Conservation (phyloP, 2,113 vertebrate species). For the Pseudorectes ferrugineus region DNA sequence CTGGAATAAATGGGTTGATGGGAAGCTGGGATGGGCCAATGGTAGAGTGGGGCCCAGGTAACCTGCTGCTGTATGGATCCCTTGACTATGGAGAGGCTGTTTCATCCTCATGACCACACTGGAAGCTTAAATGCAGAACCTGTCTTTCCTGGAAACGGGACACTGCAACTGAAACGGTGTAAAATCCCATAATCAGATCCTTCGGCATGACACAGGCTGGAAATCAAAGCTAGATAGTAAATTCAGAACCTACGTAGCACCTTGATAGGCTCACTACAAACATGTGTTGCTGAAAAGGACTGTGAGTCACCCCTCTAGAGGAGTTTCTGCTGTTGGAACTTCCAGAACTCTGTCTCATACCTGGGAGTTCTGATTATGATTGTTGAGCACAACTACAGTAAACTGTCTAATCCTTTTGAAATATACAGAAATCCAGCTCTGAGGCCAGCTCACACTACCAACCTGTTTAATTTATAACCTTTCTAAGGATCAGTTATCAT, state of each 20-base stretch:
- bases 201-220: background rate
- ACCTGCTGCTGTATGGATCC: background rate
- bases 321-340: background rate
- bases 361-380: background rate
- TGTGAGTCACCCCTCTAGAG: background rate
- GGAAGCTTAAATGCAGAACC: background rate
- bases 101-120: background rate
- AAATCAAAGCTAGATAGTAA: background rate
- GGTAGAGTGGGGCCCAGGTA: background rate
- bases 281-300: background rate
- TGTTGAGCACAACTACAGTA: background rate
- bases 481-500: background rate
- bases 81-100: background rate
- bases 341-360: background rate
- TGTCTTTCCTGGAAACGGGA: background rate
- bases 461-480: conserved; percentile 75
- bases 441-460: background rate
- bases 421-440: background rate
- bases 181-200: background rate
- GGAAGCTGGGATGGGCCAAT: background rate
- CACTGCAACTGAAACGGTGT: background rate
- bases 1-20: background rate
- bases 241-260: background rate
- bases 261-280: background rate
- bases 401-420: background rate